Conservation (phyloP, 2,888 invertebrate genomes). For the Meganola albula region DNA sequence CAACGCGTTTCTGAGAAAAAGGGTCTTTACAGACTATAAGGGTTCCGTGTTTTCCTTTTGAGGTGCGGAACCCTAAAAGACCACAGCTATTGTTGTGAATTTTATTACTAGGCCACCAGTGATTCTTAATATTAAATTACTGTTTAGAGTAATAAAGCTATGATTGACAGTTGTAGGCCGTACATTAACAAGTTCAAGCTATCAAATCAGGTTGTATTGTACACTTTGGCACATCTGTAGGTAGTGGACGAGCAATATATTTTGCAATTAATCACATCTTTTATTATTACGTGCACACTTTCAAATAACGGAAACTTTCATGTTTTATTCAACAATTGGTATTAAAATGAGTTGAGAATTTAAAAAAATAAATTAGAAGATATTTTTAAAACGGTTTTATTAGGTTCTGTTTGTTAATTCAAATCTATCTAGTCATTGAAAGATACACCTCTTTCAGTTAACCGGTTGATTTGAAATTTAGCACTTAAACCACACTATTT, state of each 20-base stretch:
- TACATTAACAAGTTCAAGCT: constrained; percentile 35
- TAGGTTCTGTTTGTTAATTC: no score
- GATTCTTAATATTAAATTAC: constrained; percentile 38
- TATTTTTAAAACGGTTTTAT: no score
- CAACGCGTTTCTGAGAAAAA: no score
- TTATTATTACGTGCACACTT: neutral
- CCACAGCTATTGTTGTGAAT: no score
- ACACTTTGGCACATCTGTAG: constrained; percentile 28
- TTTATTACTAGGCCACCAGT: constrained; percentile 41
- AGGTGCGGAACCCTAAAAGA: no score
- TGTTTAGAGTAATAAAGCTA: constrained; percentile 40
- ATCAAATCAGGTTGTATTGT: constrained; percentile 33
- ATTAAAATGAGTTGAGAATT: neutral
- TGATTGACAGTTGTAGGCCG: constrained; percentile 50
- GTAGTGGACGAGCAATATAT: constrained; percentile 6
- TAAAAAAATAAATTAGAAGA: no score
- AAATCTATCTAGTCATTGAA: no score
- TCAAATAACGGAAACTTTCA: neutral
- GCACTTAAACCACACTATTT: no score
- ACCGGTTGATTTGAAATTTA: no score
- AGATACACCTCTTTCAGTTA: no score
- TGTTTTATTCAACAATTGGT: neutral
- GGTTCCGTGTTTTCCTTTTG: no score
- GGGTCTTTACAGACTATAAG: no score
- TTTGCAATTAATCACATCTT: constrained; percentile 5